Evolutionary conservation across 1,140 invertebrate genomes (phyloP).

Genomic region (Drosophila elegans): DNA sequence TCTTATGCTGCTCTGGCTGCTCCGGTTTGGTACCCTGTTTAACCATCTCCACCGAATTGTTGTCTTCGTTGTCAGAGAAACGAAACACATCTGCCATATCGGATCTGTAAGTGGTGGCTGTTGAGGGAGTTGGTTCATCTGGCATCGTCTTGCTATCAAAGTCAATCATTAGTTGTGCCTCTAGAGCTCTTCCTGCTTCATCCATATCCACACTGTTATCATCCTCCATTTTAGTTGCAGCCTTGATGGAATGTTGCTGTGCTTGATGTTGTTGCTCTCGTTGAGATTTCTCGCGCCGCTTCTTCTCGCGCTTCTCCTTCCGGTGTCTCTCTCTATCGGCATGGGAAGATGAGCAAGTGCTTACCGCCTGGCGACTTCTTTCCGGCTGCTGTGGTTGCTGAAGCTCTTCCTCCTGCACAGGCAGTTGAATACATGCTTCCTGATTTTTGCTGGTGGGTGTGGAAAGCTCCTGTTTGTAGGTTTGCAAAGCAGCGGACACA

Average conservation of each 20-base stretch:
- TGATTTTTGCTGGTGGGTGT: constrained; percentile 59
- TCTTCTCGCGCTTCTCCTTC: constrained; percentile 89
- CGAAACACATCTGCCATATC: constrained; percentile 84
- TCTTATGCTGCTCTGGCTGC: constrained; percentile 84
- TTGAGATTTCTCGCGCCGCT: constrained; percentile 86
- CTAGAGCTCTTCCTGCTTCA: constrained; percentile 91
- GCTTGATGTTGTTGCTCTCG: constrained; percentile 66
- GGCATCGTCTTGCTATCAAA: constrained; percentile 79
- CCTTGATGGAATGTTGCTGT: constrained; percentile 63
- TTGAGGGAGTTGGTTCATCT: constrained; percentile 79
- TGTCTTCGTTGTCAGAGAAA: constrained; percentile 86
- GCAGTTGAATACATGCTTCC: constrained; percentile 6
- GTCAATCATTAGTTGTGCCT: constrained; percentile 90
- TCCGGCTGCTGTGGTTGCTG: constrained; percentile 33
- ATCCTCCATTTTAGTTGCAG: constrained; percentile 86
- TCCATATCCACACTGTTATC: constrained; percentile 92
- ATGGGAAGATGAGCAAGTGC: constrained; percentile 40
- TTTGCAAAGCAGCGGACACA: constrained; percentile 79
- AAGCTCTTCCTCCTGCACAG: constrained; percentile 36
- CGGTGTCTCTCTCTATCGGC: constrained; percentile 75
- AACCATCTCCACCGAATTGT: constrained; percentile 52
- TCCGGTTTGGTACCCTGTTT: constrained; percentile 36
- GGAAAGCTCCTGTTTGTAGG: constrained; percentile 74
- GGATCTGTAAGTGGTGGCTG: constrained; percentile 77
- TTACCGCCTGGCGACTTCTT: constrained; percentile 26